Evolutionary conservation across 1,140 invertebrate species (phyloP).

Genomic region (Drosophila mayri): DNA sequence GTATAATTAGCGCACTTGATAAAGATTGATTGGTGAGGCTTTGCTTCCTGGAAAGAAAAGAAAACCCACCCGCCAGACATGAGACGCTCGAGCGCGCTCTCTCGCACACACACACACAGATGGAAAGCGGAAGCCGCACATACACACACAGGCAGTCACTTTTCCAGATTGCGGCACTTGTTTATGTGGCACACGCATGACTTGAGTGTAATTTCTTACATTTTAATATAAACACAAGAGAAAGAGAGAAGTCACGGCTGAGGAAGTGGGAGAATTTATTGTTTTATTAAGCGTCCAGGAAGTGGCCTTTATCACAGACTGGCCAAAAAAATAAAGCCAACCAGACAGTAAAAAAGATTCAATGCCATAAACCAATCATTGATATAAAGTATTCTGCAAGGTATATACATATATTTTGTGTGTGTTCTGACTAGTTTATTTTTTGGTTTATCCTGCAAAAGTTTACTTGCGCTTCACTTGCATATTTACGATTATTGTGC

Average conservation of each 20-base stretch:
- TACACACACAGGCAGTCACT: slow-evolving; percentile 19
- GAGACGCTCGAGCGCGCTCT: slow-evolving; percentile 22
- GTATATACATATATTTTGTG: slow-evolving; percentile 7
- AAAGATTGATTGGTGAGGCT: slow-evolving; percentile 74
- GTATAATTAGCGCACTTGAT: slow-evolving; percentile 78
- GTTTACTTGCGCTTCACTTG: slow-evolving; percentile 40
- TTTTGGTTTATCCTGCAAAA: slow-evolving; percentile 28
- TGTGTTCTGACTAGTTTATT: slow-evolving; percentile 12
- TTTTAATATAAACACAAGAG: slow-evolving; percentile 57
- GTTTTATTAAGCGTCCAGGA: slow-evolving; percentile 59
- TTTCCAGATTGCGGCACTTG: slow-evolving; percentile 59
- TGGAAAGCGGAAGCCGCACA: slow-evolving; percentile 56
- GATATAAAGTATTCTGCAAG: slow-evolving; percentile 39
- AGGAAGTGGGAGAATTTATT: slow-evolving; percentile 60
- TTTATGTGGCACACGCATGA: slow-evolving; percentile 78
- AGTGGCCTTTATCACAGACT: slow-evolving; percentile 16
- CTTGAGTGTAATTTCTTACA: slow-evolving; percentile 67
- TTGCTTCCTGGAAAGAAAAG: slow-evolving; percentile 26
- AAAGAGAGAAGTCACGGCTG: background rate
- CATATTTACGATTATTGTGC: slow-evolving; percentile 62
- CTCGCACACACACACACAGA: slow-evolving; percentile 10
- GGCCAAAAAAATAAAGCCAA: background rate
- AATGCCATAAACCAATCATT: slow-evolving; percentile 39
- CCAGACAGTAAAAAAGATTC: slow-evolving; percentile 18
- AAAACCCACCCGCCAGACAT: slow-evolving; percentile 32